Percentiles rank a stretch among this genome's conserved stretches.
These are phyloP conservation scores for Elymnias hypermnestra DNA, from an alignment of 1,140 invertebrate genomes.

Conservation along the genomic window DNA sequence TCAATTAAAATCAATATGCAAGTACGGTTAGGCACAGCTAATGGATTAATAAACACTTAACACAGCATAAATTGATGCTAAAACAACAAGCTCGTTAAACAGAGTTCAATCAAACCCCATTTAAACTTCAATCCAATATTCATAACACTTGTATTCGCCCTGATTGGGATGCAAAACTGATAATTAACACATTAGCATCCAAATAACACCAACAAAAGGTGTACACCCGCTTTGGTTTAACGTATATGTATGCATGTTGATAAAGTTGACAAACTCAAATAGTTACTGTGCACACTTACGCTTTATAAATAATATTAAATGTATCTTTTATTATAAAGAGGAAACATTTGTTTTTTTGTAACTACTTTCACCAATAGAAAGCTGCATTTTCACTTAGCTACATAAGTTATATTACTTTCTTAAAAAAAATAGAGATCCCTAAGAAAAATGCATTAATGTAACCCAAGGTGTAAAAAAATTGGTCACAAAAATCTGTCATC, in stretches of 20 bases:
- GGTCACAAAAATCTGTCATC: no score
- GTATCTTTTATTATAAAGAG: no score
- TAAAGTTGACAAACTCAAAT: constrained; percentile 9
- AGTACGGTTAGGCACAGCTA: background rate
- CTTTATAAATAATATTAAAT: no score
- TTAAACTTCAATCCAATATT: constrained; percentile 56
- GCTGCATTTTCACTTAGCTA: no score
- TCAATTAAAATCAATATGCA: no score
- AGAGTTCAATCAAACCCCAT: constrained; percentile 11
- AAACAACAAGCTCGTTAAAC: background rate
- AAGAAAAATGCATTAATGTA: no score
- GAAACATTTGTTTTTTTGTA: no score
- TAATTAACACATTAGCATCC: constrained; percentile 70
- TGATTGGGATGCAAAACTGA: constrained; percentile 63
- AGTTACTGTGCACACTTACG: constrained; percentile 26
- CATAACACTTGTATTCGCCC: constrained; percentile 41
- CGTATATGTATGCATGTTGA: constrained; percentile 25
- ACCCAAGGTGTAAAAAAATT: no score
- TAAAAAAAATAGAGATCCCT: no score
- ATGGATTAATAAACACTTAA: constrained; percentile 2
- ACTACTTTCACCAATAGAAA: no score
- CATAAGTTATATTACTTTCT: no score
- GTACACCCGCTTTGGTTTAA: constrained; percentile 33
- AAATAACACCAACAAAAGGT: constrained; percentile 66
- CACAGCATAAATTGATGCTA: constrained; percentile 1